phyloP scores from a whole-genome alignment of 2,113 vertebrate genomes.

The Rynchops niger region DNA sequence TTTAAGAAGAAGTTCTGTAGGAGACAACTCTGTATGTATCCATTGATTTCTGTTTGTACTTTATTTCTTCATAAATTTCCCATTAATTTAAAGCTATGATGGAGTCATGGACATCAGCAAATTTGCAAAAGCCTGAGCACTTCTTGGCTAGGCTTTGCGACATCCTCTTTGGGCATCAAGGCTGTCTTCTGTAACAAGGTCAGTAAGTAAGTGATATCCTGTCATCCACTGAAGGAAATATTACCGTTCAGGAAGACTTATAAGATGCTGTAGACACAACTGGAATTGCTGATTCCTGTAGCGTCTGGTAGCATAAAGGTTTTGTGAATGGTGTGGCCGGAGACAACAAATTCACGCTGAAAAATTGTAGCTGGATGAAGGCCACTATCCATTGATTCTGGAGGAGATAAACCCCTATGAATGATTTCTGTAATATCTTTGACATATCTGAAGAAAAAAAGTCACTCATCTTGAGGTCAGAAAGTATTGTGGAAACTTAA shows the following conservation, averaged over 20 bases:
- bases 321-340: neutral
- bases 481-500: neutral
- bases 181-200: neutral
- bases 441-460: neutral
- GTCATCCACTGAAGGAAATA: neutral
- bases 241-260: neutral
- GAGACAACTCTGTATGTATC: neutral
- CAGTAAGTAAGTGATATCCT: neutral
- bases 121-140: neutral
- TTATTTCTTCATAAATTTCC: neutral
- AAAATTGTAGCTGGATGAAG: neutral
- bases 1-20: neutral
- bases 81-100: neutral
- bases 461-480: neutral
- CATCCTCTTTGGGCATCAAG: neutral
- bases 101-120: neutral
- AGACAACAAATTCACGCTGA: neutral
- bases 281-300: neutral
- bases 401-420: neutral
- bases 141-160: accelerated
- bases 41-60: neutral
- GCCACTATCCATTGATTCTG: accelerated
- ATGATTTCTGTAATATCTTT: neutral
- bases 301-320: accelerated
- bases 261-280: neutral